Evolutionary conservation across 2,113 vertebrate species (phyloP).

Genomic region (Cyanoderma ruficeps): DNA sequence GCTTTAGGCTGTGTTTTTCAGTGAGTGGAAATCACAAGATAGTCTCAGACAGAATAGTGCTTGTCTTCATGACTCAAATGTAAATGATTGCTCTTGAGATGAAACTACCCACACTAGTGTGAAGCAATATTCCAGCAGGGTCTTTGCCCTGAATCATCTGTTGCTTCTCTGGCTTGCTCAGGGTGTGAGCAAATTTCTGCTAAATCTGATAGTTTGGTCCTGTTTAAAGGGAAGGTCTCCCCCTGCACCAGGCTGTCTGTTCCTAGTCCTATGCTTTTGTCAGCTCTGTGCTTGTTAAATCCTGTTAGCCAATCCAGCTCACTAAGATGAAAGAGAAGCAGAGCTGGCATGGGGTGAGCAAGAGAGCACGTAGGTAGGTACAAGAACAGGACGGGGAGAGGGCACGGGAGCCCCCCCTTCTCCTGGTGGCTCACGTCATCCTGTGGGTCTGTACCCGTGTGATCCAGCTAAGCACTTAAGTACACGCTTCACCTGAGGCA

Average conservation of each 20-base stretch:
- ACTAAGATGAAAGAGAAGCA: background rate
- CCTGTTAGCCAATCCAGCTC: background rate
- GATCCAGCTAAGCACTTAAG: background rate
- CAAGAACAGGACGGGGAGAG: background rate
- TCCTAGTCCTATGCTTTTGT: background rate
- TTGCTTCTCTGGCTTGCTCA: background rate
- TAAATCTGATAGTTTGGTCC: background rate
- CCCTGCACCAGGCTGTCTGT: background rate
- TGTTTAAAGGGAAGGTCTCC: background rate
- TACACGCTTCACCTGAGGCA: background rate
- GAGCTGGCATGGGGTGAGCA: background rate
- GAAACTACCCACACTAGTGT: background rate
- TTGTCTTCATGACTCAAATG: background rate
- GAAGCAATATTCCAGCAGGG: background rate
- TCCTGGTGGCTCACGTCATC: background rate
- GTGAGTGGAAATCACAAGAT: background rate
- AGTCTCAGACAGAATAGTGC: background rate
- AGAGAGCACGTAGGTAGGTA: accelerated
- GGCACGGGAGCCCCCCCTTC: background rate
- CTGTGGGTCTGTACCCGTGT: background rate
- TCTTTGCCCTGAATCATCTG: background rate
- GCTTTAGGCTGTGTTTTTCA: background rate
- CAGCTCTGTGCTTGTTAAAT: background rate
- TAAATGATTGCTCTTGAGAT: background rate
- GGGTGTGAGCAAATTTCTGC: background rate